Evolutionary conservation across 2,888 invertebrate species (phyloP).

Genomic region (Ceramica pisi): DNA sequence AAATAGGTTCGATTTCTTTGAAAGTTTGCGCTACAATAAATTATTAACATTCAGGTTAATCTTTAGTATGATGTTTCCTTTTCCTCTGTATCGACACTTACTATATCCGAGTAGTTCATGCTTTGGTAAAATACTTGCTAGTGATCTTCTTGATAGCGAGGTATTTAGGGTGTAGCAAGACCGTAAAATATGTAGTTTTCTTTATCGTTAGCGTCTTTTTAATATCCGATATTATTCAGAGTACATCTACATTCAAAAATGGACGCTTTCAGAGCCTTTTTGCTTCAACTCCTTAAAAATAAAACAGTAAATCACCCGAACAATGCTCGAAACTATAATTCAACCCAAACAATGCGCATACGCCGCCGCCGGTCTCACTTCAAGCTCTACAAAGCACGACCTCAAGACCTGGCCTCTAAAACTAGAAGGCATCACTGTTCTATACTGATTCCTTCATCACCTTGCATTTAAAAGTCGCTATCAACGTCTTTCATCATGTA

Average conservation of each 20-base stretch:
- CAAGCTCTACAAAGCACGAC: slow-evolving; percentile 51
- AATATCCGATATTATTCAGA: too few species aligned
- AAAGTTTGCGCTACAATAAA: neutral
- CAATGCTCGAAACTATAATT: slow-evolving; percentile 10
- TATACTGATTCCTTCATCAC: slow-evolving; percentile 29
- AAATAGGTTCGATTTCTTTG: neutral
- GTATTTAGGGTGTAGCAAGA: too few species aligned
- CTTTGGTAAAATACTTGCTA: too few species aligned
- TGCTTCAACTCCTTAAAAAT: neutral
- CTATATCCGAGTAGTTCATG: too few species aligned
- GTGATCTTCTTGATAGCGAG: too few species aligned
- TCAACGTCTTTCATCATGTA: neutral
- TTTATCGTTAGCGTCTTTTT: too few species aligned
- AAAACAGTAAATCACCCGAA: neutral
- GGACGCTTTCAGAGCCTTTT: too few species aligned
- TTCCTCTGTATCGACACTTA: too few species aligned
- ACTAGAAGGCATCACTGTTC: slow-evolving; percentile 38
- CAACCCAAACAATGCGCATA: slow-evolving; percentile 28
- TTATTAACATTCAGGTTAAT: too few species aligned
- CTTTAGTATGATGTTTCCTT: too few species aligned
- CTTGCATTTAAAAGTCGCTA: slow-evolving; percentile 2
- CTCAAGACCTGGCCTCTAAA: slow-evolving; percentile 47
- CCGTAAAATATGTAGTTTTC: too few species aligned
- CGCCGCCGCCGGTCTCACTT: slow-evolving; percentile 49
- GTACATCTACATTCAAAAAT: too few species aligned